phyloP scores from a whole-genome alignment of 2,113 vertebrate genomes.

The Turnix velox region DNA sequence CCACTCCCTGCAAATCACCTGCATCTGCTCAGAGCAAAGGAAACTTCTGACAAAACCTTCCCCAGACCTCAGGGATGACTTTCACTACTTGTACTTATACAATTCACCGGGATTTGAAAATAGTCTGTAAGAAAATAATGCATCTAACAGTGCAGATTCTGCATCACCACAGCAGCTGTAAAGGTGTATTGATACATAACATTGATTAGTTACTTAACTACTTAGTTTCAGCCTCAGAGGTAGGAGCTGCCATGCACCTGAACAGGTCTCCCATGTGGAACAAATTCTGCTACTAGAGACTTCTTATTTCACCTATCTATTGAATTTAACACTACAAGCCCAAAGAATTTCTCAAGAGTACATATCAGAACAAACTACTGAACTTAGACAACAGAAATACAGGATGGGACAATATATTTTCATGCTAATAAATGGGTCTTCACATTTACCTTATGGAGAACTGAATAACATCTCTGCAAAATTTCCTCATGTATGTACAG shows the following conservation, averaged over 20 bases:
- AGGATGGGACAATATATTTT: neutral
- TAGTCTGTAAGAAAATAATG: neutral
- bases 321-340: neutral
- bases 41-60: neutral
- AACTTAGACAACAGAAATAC: neutral
- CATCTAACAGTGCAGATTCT: no score
- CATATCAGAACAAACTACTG: neutral
- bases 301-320: neutral
- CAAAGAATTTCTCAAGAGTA: neutral
- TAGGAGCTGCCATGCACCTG: neutral
- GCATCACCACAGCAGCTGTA: neutral
- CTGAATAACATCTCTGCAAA: neutral
- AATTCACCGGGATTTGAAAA: neutral
- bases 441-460: neutral
- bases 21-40: neutral
- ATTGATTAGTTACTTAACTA: neutral
- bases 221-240: neutral
- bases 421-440: neutral
- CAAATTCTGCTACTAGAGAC: neutral
- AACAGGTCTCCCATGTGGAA: neutral
- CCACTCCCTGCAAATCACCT: rapidly evolving
- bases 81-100: neutral
- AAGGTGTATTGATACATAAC: neutral
- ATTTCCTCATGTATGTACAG: neutral
- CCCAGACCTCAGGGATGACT: neutral